phyloP scores from a whole-genome alignment of 2,888 invertebrate genomes.

The Nasonovia ribisnigri region DNA sequence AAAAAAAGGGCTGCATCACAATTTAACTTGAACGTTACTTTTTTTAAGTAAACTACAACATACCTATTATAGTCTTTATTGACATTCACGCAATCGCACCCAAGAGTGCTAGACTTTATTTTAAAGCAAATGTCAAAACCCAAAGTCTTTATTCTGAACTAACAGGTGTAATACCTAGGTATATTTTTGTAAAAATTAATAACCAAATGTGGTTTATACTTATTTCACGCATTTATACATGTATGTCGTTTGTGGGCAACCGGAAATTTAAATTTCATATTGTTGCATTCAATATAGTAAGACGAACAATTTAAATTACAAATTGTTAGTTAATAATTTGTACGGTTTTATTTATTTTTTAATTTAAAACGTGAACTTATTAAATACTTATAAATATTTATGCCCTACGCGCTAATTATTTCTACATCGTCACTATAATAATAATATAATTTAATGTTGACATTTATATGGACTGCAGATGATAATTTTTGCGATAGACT shows the following conservation, averaged over 20 bases:
- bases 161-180: background rate
- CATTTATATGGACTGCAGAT: too few relatives aligned
- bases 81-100: background rate
- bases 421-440: too few relatives aligned
- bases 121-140: background rate
- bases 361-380: background rate
- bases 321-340: background rate
- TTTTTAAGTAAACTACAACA: background rate
- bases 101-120: background rate
- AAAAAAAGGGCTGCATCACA: background rate
- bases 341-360: background rate
- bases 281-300: background rate
- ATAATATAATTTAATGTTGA: too few relatives aligned
- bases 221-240: background rate
- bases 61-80: background rate
- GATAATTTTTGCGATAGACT: too few relatives aligned
- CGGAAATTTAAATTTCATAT: background rate
- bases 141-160: background rate
- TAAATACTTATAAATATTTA: too few relatives aligned
- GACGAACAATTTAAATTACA: background rate
- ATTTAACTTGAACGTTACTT: background rate
- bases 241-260: background rate
- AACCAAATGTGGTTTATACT: background rate
- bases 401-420: too few relatives aligned
- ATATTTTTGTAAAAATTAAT: background rate